phyloP scores from a whole-genome alignment of 2,113 vertebrate genomes.

The Strigops habroptila region DNA sequence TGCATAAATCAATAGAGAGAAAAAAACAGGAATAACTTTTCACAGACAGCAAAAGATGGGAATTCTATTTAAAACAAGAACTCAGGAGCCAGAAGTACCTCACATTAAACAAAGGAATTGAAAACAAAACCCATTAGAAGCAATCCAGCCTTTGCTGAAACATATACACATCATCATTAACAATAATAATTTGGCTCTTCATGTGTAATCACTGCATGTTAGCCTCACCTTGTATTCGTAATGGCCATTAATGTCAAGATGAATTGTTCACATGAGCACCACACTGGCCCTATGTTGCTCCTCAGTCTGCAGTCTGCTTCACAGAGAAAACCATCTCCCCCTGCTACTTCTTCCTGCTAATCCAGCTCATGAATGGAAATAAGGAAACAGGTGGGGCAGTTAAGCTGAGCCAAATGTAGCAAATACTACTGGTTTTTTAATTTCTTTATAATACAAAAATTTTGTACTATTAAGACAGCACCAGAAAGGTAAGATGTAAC shows the following conservation, averaged over 20 bases:
- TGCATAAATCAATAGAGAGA: background rate
- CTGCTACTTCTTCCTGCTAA: background rate
- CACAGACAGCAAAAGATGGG: background rate
- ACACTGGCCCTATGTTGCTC: fast-evolving
- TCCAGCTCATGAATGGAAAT: background rate
- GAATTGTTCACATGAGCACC: background rate
- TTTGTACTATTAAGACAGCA: background rate
- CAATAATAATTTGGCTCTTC: constrained; percentile 19
- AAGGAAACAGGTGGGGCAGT: background rate
- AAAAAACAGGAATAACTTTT: background rate
- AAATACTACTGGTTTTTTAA: background rate
- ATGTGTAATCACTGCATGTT: background rate
- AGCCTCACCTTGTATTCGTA: background rate
- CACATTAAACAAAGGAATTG: background rate
- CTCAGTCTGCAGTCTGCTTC: background rate
- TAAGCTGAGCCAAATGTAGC: background rate
- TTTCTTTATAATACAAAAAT: background rate
- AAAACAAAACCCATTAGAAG: constrained; percentile 41
- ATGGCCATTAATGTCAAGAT: background rate
- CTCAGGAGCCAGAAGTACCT: background rate
- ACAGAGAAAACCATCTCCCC: background rate
- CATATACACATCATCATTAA: constrained; percentile 15
- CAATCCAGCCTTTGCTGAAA: background rate
- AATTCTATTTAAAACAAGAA: background rate
- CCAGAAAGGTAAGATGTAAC: background rate